Evolutionary conservation across 2,888 invertebrate species (phyloP).

Genomic region (Dryadula phaetusa): DNA sequence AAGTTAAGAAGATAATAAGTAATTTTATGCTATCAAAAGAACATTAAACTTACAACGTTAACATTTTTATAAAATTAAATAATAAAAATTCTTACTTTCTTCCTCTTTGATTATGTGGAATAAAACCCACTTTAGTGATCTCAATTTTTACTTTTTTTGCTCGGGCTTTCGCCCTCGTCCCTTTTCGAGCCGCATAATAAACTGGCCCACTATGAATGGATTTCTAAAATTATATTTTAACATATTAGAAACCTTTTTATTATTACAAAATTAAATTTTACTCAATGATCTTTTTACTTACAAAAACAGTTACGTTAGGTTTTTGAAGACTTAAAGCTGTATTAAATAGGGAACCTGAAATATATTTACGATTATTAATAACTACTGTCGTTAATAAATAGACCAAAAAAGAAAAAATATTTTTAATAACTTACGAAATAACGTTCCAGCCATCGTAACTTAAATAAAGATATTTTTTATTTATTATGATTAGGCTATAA

Average conservation of each 20-base stretch:
- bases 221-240: slow-evolving; percentile 60
- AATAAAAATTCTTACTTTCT: slow-evolving; percentile 61
- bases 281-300: slow-evolving; percentile 52
- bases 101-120: slow-evolving; percentile 88
- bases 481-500: neutral
- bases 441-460: slow-evolving; percentile 63
- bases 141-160: slow-evolving; percentile 91
- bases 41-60: no score
- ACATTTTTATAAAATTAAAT: neutral
- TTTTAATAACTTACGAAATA: slow-evolving; percentile 64
- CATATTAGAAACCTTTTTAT: slow-evolving; percentile 5
- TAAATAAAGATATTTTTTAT: slow-evolving; percentile 13
- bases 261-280: neutral
- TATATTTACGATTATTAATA: slow-evolving; percentile 24
- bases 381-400: slow-evolving; percentile 3
- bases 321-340: slow-evolving; percentile 60
- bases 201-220: slow-evolving; percentile 83
- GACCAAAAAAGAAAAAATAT: neutral
- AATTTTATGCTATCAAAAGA: no score
- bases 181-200: slow-evolving; percentile 91
- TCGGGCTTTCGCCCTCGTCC: slow-evolving; percentile 90
- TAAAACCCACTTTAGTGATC: slow-evolving; percentile 89
- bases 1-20: no score
- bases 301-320: slow-evolving; percentile 60
- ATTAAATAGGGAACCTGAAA: slow-evolving; percentile 70